Evolutionary conservation across 2,113 vertebrate species (phyloP), one percentile per base, ranked within the genome.

Genomic region (Octodon degus): DNA sequence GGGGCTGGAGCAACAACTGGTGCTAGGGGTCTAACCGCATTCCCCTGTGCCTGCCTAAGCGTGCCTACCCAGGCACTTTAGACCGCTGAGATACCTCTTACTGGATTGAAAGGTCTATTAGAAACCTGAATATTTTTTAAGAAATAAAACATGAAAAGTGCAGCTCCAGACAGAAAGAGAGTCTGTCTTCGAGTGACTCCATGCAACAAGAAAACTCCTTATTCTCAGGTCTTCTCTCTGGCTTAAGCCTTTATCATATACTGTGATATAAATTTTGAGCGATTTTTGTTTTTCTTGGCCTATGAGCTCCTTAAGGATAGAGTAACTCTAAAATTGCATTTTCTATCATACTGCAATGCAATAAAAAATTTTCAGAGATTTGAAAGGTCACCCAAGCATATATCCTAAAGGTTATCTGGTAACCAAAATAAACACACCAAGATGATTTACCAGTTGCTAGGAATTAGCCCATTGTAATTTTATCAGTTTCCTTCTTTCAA

Each of bases 161-260:
- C n/a, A 65, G 27, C 43, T 65, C 22, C 34, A 85, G 90, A 90
- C 37, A 74, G n/a, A 93, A 94, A 93, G 55, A 47, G 85, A 84
- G 24, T 70, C 63, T 11, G 62, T 68, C 11, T 92, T 50, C 22
- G 2, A 74, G 40, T 80, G 77, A 50, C 32, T 43, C 27, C 70
- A 87, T 32, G 20, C 2, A 77, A 17, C 85, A 81, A 85, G 63
- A 34, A 50, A 88, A 72, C 72, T 76, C 77, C 65, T 47, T 17
- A 7, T 14, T 20, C 68, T 24, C 22, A 9, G 22, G 22, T 32
- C 34, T 43, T 40, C 17, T 30, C 27, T 4, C 12, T 30, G 5
- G 70, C 63, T n/a, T 62, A 47, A 47, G 25, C 62, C 68, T 27
- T 83, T 30, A 79, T 68, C 11, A 65, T 14, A 60, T 11, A 60